phyloP scores from a whole-genome alignment of 2,113 vertebrate species.

The Haliaeetus leucogaster region DNA sequence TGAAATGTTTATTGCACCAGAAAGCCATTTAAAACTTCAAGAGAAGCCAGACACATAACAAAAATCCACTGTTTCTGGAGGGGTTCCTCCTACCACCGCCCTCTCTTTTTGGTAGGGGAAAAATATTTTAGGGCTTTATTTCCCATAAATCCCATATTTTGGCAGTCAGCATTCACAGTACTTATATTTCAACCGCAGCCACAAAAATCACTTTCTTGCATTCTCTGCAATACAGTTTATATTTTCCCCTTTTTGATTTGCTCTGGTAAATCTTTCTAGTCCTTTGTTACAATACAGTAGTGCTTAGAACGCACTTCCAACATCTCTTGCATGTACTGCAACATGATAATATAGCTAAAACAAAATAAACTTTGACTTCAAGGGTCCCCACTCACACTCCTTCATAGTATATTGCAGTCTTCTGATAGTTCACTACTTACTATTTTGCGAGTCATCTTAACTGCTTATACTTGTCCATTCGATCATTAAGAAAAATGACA shows the following conservation, averaged over 20 bases:
- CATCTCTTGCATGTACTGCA: not conserved
- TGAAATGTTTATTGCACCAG: conserved; percentile 49
- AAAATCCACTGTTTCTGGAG: conserved; percentile 15
- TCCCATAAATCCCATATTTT: conserved; percentile 66
- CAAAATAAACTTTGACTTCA: not conserved
- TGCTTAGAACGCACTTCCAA: not conserved
- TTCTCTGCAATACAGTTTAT: conserved; percentile 50
- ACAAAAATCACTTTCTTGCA: conserved; percentile 22
- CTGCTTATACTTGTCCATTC: not conserved
- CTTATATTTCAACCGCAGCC: conserved; percentile 70
- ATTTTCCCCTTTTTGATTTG: not conserved
- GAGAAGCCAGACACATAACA: conserved; percentile 23
- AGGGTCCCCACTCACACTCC: not conserved
- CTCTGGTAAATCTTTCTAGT: conserved; percentile 51
- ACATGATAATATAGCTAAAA: not conserved
- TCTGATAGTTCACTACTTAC: not conserved
- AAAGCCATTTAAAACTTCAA: conserved; percentile 62
- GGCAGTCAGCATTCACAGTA: conserved; percentile 67
- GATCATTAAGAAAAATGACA: not conserved
- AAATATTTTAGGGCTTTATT: conserved; percentile 65
- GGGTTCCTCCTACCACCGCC: not conserved
- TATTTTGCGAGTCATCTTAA: not conserved
- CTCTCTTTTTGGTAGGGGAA: conserved; percentile 15
- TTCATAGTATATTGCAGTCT: not conserved
- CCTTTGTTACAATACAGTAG: conserved; percentile 5